A percentile compares a stretch with the other conserved stretches of the same genome.
phyloP scores from a whole-genome alignment of 2,888 invertebrate genomes.

The Drosophila picticornis region DNA sequence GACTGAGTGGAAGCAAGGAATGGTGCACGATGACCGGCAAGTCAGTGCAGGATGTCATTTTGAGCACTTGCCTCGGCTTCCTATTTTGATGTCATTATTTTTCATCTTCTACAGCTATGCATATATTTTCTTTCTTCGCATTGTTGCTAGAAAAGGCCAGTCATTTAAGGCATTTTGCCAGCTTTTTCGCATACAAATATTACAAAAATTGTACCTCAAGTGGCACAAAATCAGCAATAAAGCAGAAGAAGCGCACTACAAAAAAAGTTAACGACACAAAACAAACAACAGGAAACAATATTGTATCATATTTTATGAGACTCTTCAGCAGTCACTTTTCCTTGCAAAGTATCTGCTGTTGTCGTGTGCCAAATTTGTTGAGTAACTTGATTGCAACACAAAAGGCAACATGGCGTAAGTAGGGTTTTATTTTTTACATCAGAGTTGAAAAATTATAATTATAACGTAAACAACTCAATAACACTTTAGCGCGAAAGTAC shows the following conservation, averaged over 20 bases:
- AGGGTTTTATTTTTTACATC: neutral
- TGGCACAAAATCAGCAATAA: conserved; percentile 11
- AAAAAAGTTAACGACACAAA: conserved; percentile 7
- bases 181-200: conserved; percentile 29
- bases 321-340: conserved; percentile 29
- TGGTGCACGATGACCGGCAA: conserved; percentile 58
- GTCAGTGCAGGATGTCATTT: conserved; percentile 71
- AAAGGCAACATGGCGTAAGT: conserved; percentile 3
- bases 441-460: conserved; percentile 19
- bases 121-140: conserved; percentile 2
- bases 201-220: conserved; percentile 45
- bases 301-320: conserved; percentile 46
- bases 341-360: conserved; percentile 36
- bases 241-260: neutral
- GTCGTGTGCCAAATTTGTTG: conserved; percentile 25
- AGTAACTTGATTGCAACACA: conserved; percentile 51
- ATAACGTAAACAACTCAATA: conserved; percentile 1
- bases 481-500: neutral
- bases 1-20: conserved; percentile 16
- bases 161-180: conserved; percentile 25
- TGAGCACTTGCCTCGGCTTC: conserved; percentile 64
- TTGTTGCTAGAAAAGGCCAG: conserved; percentile 20
- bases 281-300: conserved; percentile 6
- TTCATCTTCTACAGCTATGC: conserved; percentile 15
- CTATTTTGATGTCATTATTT: conserved; percentile 64